These are phyloP conservation scores for Lepidurus couesii DNA, from an alignment of 1,140 invertebrate genomes.

Conservation along the genomic window DNA sequence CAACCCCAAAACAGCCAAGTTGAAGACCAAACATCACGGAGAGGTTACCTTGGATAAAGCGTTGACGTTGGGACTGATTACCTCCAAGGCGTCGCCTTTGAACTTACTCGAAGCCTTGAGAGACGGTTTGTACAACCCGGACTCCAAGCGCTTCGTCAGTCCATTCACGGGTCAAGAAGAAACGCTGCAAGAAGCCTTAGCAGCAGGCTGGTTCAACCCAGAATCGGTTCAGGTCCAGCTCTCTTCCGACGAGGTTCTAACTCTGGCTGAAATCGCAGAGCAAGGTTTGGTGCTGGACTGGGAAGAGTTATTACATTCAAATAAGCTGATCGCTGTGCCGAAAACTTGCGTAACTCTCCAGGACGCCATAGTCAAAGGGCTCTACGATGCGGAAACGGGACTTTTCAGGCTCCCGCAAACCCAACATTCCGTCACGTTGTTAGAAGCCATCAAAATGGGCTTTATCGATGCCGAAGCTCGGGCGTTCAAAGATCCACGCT, in stretches of 20 bases:
- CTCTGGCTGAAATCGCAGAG: slow-evolving; percentile 62
- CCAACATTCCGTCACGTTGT: slow-evolving; percentile 63
- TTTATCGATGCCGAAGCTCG: slow-evolving; percentile 69
- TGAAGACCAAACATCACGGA: slow-evolving; percentile 54
- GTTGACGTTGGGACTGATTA: slow-evolving; percentile 59
- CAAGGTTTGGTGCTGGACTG: slow-evolving; percentile 42
- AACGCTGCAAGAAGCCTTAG: slow-evolving; percentile 63
- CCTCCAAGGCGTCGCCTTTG: slow-evolving; percentile 62
- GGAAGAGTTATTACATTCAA: not conserved
- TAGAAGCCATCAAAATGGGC: slow-evolving; percentile 68
- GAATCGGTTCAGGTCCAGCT: slow-evolving; percentile 65
- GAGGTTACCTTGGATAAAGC: slow-evolving; percentile 62
- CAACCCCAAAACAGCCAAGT: slow-evolving; percentile 43
- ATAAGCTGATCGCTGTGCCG: slow-evolving; percentile 57
- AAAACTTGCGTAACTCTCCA: slow-evolving; percentile 69
- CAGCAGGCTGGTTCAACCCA: slow-evolving; percentile 64
- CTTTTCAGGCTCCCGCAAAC: slow-evolving; percentile 61
- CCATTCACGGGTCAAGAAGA: slow-evolving; percentile 68
- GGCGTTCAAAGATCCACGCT: slow-evolving; percentile 71
- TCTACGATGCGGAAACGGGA: slow-evolving; percentile 71
- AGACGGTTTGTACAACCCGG: slow-evolving; percentile 68
- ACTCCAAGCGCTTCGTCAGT: slow-evolving; percentile 70
- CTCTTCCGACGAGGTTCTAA: slow-evolving; percentile 60
- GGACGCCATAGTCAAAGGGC: slow-evolving; percentile 74
- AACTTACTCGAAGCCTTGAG: slow-evolving; percentile 68